Evolutionary conservation across 2,888 invertebrate genomes (phyloP), one percentile per base, ranked within the genome.

Genomic region (Catocala nupta): DNA sequence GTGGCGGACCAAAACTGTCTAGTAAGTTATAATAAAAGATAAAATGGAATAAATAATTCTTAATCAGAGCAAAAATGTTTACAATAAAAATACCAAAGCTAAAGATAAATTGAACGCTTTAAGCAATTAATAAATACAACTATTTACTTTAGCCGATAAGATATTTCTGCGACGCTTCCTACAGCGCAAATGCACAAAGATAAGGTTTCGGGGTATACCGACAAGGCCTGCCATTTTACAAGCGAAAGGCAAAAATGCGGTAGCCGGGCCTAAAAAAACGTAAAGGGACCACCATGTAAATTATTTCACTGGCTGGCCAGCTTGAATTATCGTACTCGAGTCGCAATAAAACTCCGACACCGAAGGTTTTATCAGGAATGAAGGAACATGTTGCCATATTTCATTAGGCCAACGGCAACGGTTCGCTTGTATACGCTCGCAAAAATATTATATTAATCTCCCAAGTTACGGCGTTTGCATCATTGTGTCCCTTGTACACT

Each of bases 361-460:
- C 83, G 84, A 83, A 87, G 90, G 88, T 89, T 92, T 93, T 93
- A 93, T 93, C 92, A 90, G 89, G 81, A 86, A 87, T 85, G 87
- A 88, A 88, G 83, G 82, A 84, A 86, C 90, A 89, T 86, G 88
- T 86, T 90, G 91, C 91, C 89, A 91, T 92, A 92, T 90, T 90
- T 93, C 92, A 92, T 91, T 91, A 91, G 86, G 79, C 81, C 84
- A 88, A 86, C 86, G 82, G 88, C 86, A 88, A 88, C 85, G 83
- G 87, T 84, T 81, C 82, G 87, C 83, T 85, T 87, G 87, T 88
- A 87, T 87, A 84, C 85, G 77, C 78, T 82, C 84, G 87, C 86
- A 90, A 91, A 91, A 90, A 89, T 92, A 90, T 92, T 88, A 88
- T 89, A 90, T 90, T 90, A 91, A 91, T 91, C 89, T 88, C 82